Conservation (phyloP, 2,113 vertebrate species). For the Lasiurus cinereus region DNA sequence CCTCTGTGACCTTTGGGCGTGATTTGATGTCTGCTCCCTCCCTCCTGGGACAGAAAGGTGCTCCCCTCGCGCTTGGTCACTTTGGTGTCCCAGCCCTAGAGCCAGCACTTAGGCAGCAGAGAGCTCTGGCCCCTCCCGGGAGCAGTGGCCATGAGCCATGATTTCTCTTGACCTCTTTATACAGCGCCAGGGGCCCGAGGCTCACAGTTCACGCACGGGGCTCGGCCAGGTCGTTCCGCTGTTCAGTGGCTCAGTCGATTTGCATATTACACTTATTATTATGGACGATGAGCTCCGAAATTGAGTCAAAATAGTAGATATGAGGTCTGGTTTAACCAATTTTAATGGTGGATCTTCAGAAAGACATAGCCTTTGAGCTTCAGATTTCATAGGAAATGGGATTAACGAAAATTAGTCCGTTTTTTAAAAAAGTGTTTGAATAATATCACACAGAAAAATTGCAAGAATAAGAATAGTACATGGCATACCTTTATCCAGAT, state of each 20-base stretch:
- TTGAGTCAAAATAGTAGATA: too few species aligned
- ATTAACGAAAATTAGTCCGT: not conserved
- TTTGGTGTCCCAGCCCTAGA: not conserved
- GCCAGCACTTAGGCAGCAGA: not conserved
- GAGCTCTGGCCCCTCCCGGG: not conserved
- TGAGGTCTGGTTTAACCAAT: not conserved
- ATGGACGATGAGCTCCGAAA: too few species aligned
- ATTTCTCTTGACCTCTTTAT: too few species aligned
- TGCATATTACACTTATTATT: too few species aligned
- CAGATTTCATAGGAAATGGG: not conserved
- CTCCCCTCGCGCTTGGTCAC: not conserved
- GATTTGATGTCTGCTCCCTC: not conserved
- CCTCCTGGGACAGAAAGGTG: not conserved
- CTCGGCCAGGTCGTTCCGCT: too few species aligned
- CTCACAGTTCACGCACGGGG: fast-evolving
- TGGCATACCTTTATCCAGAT: not conserved
- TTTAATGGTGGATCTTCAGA: not conserved
- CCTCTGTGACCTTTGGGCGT: not conserved
- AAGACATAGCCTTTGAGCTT: not conserved
- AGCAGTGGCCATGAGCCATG: too few species aligned
- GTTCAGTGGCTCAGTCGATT: too few species aligned
- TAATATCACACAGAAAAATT: not conserved
- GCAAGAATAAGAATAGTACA: too few species aligned
- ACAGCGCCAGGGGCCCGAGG: too few species aligned
- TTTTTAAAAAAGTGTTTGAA: not conserved